Conservation (phyloP, 2,113 vertebrate species). For the Petrocephalus zakoni region DNA sequence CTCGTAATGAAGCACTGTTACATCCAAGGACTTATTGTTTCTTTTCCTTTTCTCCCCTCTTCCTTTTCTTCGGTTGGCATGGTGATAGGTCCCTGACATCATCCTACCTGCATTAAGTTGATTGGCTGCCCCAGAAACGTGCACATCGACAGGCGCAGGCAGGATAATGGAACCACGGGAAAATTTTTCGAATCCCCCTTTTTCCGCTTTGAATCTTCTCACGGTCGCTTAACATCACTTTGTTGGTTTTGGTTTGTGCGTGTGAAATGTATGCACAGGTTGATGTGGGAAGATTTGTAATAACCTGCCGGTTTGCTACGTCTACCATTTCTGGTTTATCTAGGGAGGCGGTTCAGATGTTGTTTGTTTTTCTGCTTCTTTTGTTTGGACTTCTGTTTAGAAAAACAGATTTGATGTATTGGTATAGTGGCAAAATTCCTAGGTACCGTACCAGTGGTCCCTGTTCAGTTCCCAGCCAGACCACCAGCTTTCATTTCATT, state of each 20-base stretch:
- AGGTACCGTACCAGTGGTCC: neutral
- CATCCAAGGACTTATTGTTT: neutral
- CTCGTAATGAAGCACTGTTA: neutral
- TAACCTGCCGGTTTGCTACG: neutral
- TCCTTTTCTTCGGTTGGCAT: neutral
- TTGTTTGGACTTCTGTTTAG: neutral
- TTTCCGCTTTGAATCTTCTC: neutral
- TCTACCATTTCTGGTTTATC: neutral
- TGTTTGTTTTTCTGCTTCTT: neutral
- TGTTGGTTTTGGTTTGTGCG: neutral
- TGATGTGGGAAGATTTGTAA: neutral
- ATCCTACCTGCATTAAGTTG: neutral
- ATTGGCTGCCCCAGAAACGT: neutral
- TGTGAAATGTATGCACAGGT: neutral
- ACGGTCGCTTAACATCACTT: neutral
- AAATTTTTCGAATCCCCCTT: neutral
- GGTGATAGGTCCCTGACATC: too few species aligned
- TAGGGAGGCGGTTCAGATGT: neutral
- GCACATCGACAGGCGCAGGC: neutral
- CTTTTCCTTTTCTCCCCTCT: too few species aligned
- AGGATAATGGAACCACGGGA: neutral
- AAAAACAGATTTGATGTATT: neutral
- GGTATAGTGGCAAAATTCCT: too few species aligned
- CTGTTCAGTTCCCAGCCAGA: neutral
- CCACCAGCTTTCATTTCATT: neutral